A percentile compares a stretch with the other conserved stretches of the same genome.
Conservation (phyloP, 1,140 invertebrate genomes). For the Planococcus citri region DNA sequence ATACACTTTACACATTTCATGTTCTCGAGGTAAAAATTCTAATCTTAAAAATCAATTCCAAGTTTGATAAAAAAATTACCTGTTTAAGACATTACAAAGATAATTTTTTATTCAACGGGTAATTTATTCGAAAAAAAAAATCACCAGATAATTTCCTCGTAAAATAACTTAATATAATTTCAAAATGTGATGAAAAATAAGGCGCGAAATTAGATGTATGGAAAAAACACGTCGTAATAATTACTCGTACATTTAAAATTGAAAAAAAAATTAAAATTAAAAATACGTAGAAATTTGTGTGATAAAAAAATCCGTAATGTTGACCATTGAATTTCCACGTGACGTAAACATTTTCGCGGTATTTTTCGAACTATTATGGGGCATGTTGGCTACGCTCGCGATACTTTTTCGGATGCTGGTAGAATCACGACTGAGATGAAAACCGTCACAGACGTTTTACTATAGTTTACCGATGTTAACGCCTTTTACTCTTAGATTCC, state of each 20-base stretch:
- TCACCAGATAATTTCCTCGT: neutral
- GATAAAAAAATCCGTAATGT: neutral
- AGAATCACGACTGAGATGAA: constrained; percentile 18
- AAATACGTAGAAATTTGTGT: neutral
- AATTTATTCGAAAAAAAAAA: neutral
- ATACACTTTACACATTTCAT: neutral
- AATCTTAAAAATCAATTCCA: neutral
- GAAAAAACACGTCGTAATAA: neutral
- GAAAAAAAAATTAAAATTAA: neutral
- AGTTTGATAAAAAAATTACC: neutral
- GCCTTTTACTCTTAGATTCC: constrained; percentile 13
- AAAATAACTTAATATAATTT: neutral
- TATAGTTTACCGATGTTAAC: constrained; percentile 19
- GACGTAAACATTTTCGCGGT: neutral
- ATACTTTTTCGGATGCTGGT: constrained; percentile 19
- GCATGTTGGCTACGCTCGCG: neutral
- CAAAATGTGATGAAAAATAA: neutral
- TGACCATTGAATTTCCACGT: neutral
- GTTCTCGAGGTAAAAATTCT: neutral
- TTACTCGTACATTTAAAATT: neutral
- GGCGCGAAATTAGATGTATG: neutral
- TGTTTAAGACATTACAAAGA: neutral
- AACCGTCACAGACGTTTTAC: constrained; percentile 15
- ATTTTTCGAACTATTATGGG: constrained; percentile 1
- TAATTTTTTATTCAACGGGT: neutral